Evolutionary conservation across 2,113 vertebrate species (phyloP), one percentile per base, ranked within the genome.

Genomic region (Danionella cerebrum): DNA sequence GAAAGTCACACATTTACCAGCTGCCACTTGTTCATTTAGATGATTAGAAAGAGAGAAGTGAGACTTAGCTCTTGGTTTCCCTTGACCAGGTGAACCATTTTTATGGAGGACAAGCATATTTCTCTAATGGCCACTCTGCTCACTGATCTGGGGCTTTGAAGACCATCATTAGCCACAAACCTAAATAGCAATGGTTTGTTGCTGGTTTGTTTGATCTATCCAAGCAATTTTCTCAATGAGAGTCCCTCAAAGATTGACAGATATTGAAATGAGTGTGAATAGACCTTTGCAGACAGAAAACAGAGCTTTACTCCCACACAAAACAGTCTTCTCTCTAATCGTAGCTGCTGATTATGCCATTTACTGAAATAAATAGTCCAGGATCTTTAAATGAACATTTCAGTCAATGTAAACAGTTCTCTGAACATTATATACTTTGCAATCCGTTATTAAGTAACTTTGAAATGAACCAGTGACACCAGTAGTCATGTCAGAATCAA

Each of bases 131-230:
- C 36, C 55, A 14, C 62, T 58, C 60, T 71, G 31, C 68, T 62
- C 75, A 79, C 75, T 74, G 55, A 67, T 41, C 25, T 35, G 47
- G 19, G 60, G 51, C 41, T 80, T 78, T 84, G 35, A 81, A 71
- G 27, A 57, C 36, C 74, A 77, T 76, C 59, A 79, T 80, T 79
- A 80, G 18, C 48, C 24, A 36, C 19, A 66, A 64, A 76, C 45
- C 78, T 65, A 54, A 52, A 71, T 35, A 9, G 65, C 57, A 47
- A 67, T 71, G 44, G 18, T 3, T 66, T 77, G 42, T 73, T 69
- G 66, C 62, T 45, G 11, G 52, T 21, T 65, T 6, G 53, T 74
- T 62, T 74, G 29, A 71, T 71, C 47, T 41, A 35, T 39, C 44
- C n/a, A 58, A 16, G 64, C n/a, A 57, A 38, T 73, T 67, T 75